Base-by-base conservation (phyloP, 2,113 vertebrate species). In the Leptobrachium ailaonicum region DNA sequence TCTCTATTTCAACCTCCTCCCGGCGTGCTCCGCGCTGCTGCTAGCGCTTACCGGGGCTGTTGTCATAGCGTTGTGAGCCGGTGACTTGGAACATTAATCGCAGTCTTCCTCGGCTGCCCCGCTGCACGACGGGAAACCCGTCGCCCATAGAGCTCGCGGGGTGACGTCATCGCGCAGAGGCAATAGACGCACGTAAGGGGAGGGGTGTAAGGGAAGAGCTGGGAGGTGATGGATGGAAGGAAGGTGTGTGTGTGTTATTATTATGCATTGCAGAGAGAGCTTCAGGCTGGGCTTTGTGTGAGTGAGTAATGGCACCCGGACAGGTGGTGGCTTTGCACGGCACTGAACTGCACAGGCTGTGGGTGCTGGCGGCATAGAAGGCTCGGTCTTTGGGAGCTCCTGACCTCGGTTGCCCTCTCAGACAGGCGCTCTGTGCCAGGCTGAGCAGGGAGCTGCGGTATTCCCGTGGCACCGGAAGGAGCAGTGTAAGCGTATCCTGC, bases 61-160 rank as follows among this genome's bases (percentile, higher is more conserved):
- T 50, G 56, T 64, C 70, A 72, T 66, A 13, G 12, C 60, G 44
- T 58, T 40, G 14, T 13, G 50, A 32, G 14, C 58, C 41, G 9
- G 12, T 64, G 58, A 63, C 67, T 66, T 71, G 69, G 47, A 12
- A 50, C 32, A 73, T 2, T 43, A 45, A 66, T 45, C 44, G 44
- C 50, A 72, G 44, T 44, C 68, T 79, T 53, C 56, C 68, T 62
- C 50, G 32, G 47, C 41, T 54, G 62, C 63, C 77, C 50, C 70
- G 53, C 63, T 14, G 74, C 70, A 72, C 74, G 70, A 68, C 64
- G 72, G 79, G 79, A 69, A 76, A 76, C 69, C 72, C 66, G 72
- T 47, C 60, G 80, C 74, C 67, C 4, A 4, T 4, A 75, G 40
- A 45, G 44, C 41, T 10, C 72, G 67, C 60, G 58, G 4, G 67